Evolutionary conservation across 2,113 vertebrate genomes (phyloP).

Genomic region (Meles meles): DNA sequence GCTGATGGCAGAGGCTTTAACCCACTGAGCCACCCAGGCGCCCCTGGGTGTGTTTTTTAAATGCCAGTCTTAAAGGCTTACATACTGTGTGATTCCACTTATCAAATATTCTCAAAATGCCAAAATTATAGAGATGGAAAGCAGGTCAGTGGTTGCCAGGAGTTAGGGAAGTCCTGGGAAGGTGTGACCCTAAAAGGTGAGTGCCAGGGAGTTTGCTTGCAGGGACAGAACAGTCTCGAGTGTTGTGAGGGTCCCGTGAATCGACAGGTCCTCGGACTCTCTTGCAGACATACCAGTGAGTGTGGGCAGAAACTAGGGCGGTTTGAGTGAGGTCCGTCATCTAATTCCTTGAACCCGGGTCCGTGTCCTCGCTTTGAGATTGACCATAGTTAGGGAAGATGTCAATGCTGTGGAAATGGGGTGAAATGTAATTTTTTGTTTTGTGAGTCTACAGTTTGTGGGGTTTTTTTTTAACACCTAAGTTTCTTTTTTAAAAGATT

Average conservation of each 20-base stretch:
- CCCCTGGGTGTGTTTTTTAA: neutral
- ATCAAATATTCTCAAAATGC: neutral
- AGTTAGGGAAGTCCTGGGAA: neutral
- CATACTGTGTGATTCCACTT: neutral
- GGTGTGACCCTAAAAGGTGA: neutral
- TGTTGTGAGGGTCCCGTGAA: neutral
- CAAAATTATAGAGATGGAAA: neutral
- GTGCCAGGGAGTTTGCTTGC: neutral
- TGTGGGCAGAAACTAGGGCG: neutral
- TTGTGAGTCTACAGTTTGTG: neutral
- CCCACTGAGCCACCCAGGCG: no score
- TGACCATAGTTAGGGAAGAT: no score
- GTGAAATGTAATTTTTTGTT: neutral
- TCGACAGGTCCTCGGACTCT: neutral
- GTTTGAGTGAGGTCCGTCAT: neutral
- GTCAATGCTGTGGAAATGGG: no score
- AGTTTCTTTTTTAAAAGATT: no score
- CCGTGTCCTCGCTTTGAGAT: neutral
- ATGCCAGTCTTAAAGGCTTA: neutral
- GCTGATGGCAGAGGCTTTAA: no score
- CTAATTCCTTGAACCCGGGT: neutral
- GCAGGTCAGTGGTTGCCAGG: neutral
- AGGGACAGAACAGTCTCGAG: neutral
- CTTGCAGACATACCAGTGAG: neutral
- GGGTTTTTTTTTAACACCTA: no score